Percentiles rank a stretch among this genome's conserved stretches.
These are phyloP conservation scores for Xyrauchen texanus DNA, from an alignment of 2,113 vertebrate species.

Conservation along the genomic window DNA sequence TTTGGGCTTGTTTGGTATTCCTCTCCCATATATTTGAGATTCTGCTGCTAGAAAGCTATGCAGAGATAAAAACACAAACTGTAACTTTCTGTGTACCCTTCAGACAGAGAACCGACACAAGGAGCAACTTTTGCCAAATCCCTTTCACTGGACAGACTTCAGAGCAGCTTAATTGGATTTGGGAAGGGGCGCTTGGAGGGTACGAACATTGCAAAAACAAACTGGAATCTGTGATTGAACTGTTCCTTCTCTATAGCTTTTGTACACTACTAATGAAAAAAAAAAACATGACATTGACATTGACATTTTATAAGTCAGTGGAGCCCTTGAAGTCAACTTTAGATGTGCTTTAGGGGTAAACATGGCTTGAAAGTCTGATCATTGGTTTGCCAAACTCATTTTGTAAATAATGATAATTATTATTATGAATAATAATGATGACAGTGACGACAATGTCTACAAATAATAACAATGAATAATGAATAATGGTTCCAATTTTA, in stretches of 20 bases:
- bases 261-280: slow-evolving; percentile 84
- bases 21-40: slow-evolving; percentile 69
- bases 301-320: slow-evolving; percentile 96
- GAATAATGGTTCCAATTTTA: slow-evolving; percentile 23
- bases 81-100: slow-evolving; percentile 80
- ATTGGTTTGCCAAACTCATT: slow-evolving; percentile 79
- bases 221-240: slow-evolving; percentile 83
- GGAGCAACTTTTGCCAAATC: slow-evolving; percentile 82
- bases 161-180: slow-evolving; percentile 25
- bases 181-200: slow-evolving; percentile 64
- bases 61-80: slow-evolving; percentile 73
- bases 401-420: slow-evolving; percentile 88
- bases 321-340: slow-evolving; percentile 88
- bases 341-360: slow-evolving; percentile 87
- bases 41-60: slow-evolving; percentile 89
- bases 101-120: slow-evolving; percentile 73
- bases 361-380: slow-evolving; percentile 92
- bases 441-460: slow-evolving; percentile 57
- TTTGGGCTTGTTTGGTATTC: slow-evolving; percentile 58
- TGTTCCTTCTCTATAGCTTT: slow-evolving; percentile 96
- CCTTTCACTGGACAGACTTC: slow-evolving; percentile 71
- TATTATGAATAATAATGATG: slow-evolving; percentile 39
- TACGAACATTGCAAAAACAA: slow-evolving; percentile 74
- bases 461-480: slow-evolving; percentile 44
- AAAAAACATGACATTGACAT: slow-evolving; percentile 79